Base-by-base conservation (phyloP, 2,797 vertebrate species). In the Garrulus glandarius region DNA sequence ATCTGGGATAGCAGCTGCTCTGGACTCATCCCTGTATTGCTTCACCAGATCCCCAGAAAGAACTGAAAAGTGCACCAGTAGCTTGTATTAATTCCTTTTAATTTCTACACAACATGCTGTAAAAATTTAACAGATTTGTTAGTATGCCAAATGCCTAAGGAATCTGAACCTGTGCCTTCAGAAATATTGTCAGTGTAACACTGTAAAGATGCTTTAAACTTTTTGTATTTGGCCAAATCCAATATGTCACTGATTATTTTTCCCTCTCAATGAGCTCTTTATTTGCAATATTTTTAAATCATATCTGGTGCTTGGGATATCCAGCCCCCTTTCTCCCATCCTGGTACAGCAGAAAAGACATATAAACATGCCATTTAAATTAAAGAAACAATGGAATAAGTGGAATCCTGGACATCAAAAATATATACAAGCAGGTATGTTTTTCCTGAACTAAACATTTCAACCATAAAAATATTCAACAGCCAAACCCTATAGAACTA, bases 401-500 rank as follows among this genome's bases (percentile, higher is more conserved):
- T 96, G 96, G 97, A 95, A 97, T 96, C 89, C 93, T 63, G 18
- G 97, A 97, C 96, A 97, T 98, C 97, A 98, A 98, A 98, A 98
- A 98, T 98, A 98, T 98, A 98, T 98, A 98, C 98, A 98, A 97
- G 98, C 98, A 97, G 98, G 97, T 98, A 97, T 85, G 91, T 97
- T 97, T 96, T 97, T 97, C 94, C 96, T 97, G 98, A 98, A 98
- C 98, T 98, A 98, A 98, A 98, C 80, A 92, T 97, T 97, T 98
- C 97, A 97, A 97, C 96, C 98, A 98, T 98, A 98, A 98, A 98
- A 98, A 98, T 98, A 98, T 97, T 97, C 92, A 98, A 97, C 96
- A 98, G 97, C 98, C 98, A 93, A 80, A 97, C 98, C 98, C 98
- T 98, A 98, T 98, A 98, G 98, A 98, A 98, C 98, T 98, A 98